These are phyloP conservation scores for Ephialtes manifestator DNA, from an alignment of 2,888 invertebrate genomes.

Conservation along the genomic window DNA sequence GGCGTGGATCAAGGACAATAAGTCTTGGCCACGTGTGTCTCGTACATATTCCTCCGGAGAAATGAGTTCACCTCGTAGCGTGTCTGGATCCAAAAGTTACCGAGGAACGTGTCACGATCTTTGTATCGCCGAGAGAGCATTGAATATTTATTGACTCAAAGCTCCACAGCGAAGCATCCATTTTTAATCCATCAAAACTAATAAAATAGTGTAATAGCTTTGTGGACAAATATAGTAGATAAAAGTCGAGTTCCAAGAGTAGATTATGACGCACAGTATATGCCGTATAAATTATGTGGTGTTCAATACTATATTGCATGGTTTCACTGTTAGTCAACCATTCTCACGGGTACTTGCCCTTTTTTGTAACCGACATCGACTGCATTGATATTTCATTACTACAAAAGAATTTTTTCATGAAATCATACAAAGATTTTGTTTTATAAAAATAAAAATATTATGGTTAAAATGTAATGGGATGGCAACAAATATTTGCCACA, in stretches of 20 bases:
- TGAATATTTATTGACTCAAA: conserved; percentile 24
- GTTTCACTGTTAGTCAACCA: conserved; percentile 19
- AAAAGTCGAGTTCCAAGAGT: conserved; percentile 11
- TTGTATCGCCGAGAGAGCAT: conserved; percentile 22
- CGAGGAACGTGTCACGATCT: conserved; percentile 56
- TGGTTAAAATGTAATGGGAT: too few relatives aligned
- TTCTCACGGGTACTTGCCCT: background rate
- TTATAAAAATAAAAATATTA: too few relatives aligned
- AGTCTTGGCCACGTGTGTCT: conserved; percentile 51
- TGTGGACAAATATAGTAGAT: conserved; percentile 49
- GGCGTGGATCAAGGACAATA: conserved; percentile 65
- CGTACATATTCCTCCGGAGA: conserved; percentile 38
- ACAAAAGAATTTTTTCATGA: too few relatives aligned
- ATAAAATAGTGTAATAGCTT: conserved; percentile 28
- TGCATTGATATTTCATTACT: too few relatives aligned
- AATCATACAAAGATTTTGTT: too few relatives aligned
- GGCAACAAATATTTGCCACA: background rate
- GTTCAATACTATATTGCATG: conserved; percentile 2
- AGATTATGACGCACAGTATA: conserved; percentile 6
- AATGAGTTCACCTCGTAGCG: conserved; percentile 65
- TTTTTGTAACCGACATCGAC: background rate
- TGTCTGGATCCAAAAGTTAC: conserved; percentile 47
- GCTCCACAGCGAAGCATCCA: background rate
- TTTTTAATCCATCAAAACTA: background rate
- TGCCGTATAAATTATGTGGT: background rate